Evolutionary conservation across 2,888 invertebrate genomes (phyloP).

Genomic region (Pyrgus malvae): DNA sequence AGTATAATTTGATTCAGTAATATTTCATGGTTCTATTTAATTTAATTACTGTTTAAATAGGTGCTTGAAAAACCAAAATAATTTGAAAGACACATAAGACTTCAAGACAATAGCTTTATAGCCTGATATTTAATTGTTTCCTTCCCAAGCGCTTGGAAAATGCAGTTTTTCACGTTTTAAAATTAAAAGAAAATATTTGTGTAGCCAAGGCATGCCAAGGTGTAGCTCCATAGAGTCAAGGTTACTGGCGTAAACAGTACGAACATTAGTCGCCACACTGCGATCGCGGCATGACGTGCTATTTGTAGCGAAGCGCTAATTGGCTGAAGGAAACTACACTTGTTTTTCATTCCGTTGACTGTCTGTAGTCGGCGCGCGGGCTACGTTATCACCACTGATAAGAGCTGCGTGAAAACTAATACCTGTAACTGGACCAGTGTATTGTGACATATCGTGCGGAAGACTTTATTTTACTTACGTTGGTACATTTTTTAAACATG

Average conservation of each 20-base stretch:
- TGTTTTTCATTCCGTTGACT: slow-evolving; percentile 39
- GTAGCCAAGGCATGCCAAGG: too few relatives aligned
- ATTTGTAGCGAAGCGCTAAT: slow-evolving; percentile 39
- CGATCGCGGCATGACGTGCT: slow-evolving; percentile 16
- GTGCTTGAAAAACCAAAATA: too few relatives aligned
- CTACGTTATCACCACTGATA: slow-evolving; percentile 48
- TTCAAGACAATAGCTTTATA: too few relatives aligned
- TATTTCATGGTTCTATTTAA: too few relatives aligned
- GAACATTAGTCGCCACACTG: slow-evolving; percentile 15
- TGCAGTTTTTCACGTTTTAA: too few relatives aligned
- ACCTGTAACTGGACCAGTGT: slow-evolving; percentile 39
- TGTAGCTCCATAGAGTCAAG: too few relatives aligned
- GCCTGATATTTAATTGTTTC: too few relatives aligned
- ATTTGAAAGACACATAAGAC: too few relatives aligned
- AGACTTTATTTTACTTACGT: slow-evolving; percentile 26
- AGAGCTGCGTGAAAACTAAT: slow-evolving; percentile 32
- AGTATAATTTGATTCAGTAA: too few relatives aligned
- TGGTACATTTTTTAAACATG: slow-evolving; percentile 45
- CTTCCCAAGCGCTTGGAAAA: too few relatives aligned
- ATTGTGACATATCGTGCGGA: slow-evolving; percentile 32
- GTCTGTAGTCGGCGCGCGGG: slow-evolving; percentile 36
- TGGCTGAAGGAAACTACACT: slow-evolving; percentile 48
- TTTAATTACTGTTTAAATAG: too few relatives aligned
- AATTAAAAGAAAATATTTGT: too few relatives aligned
- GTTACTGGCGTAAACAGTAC: slow-evolving; percentile 19